Percentiles rank a stretch among this genome's conserved stretches.
Conservation (phyloP, 2,113 vertebrate species). For the Odobenus rosmarus region DNA sequence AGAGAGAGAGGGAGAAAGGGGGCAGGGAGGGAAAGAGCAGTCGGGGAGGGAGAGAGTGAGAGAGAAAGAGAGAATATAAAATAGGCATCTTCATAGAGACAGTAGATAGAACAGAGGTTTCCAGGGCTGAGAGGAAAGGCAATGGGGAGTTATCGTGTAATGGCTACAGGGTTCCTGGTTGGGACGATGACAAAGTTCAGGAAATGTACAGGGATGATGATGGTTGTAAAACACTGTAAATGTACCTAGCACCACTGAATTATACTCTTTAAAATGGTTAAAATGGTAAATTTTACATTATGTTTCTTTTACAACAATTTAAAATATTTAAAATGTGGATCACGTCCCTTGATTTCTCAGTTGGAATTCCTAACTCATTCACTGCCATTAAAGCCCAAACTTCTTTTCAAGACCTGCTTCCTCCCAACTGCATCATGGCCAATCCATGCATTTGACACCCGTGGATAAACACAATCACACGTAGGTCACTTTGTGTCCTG, state of each 20-base stretch:
- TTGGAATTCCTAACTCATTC: neutral
- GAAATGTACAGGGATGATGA: neutral
- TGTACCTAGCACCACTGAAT: neutral
- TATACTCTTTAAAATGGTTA: neutral
- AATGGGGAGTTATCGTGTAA: neutral
- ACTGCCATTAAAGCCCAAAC: neutral
- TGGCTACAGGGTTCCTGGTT: neutral
- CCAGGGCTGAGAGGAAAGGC: neutral
- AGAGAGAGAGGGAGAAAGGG: neutral
- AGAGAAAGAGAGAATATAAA: neutral
- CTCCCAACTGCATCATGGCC: neutral
- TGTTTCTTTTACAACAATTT: neutral
- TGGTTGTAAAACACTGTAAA: neutral
- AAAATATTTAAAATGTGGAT: neutral
- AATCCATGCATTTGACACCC: neutral
- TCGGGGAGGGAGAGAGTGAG: neutral
- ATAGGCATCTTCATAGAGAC: neutral
- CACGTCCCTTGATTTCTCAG: neutral
- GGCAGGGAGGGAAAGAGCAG: neutral
- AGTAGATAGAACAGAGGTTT: neutral
- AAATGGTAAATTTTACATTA: neutral
- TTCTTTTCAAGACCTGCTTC: slow-evolving; percentile 29
- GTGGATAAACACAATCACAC: neutral
- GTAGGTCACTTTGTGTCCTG: neutral
- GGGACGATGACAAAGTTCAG: neutral